Base-by-base conservation (phyloP, 2,113 vertebrate genomes). In the Entelurus aequoreus region DNA sequence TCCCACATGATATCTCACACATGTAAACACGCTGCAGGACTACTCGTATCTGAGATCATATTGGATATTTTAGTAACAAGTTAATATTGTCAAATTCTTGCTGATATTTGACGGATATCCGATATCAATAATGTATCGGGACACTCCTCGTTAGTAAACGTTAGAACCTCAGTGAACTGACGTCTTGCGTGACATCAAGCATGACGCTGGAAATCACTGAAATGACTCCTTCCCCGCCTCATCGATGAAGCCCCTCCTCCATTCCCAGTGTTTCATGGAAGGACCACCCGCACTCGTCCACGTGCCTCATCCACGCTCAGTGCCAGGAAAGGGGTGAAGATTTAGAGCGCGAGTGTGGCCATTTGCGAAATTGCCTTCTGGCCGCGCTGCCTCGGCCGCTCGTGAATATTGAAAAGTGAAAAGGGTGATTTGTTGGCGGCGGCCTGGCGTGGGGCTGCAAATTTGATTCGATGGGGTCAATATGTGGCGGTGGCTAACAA, bases 291-390 rank as follows among this genome's bases (percentile, higher is more conserved):
- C 57, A 73, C 54, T n/a, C 4, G 42, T 5, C 52, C 48, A 36
- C 63, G 36, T 48, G 49, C 8, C 65, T 42, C 8, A 77, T 60
- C 6, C 5, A 9, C 68, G 67, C 60, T 60, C 68, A 56, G 2
- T 11, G 42, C 11, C 2, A 11, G 42, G 10, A 46, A 46, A 46
- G 42, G 42, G 42, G 10, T 46, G 12, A 82, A 83, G 77, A 83
- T 84, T 75, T 79, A 87, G 56, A 71, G 70, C 60, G 50, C 15
- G 62, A 58, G 65, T 65, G 71, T 79, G 72, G 70, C 78, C 81
- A 81, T 88, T 90, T 88, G 82, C 76, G 66, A 87, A 82, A 89
- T 85, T 85, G 76, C 77, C 66, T 87, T 62, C 3, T 44, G 63
- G 67, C 61, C 38, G n/a, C 11, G 5, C 59, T 65, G 63, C 54